Percentiles rank a stretch among this genome's conserved stretches.
Evolutionary conservation across 2,888 invertebrate genomes (phyloP).

Genomic region (Macrophya annulata): DNA sequence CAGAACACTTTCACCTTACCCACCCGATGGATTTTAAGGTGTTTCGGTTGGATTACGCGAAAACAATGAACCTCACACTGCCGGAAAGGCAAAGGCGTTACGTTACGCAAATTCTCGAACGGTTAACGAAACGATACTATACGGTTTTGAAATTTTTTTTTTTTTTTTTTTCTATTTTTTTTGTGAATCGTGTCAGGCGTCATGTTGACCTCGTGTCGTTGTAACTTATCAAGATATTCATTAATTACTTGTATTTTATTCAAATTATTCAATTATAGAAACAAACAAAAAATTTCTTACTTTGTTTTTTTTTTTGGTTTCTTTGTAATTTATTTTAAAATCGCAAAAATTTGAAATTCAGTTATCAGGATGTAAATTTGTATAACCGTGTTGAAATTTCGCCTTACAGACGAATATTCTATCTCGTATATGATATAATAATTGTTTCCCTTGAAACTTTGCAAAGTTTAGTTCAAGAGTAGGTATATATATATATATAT

Average conservation of each 20-base stretch:
- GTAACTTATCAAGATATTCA: background rate
- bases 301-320: background rate
- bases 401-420: background rate
- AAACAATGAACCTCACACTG: slow-evolving; percentile 48
- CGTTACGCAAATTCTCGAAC: slow-evolving; percentile 42
- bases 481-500: slow-evolving; percentile 8
- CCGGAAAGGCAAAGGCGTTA: slow-evolving; percentile 36
- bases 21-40: slow-evolving; percentile 47
- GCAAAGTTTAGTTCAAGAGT: background rate
- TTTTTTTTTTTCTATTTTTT: background rate
- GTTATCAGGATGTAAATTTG: background rate
- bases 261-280: too few species aligned
- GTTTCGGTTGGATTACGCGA: slow-evolving; percentile 53
- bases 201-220: background rate
- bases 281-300: too few species aligned
- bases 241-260: background rate
- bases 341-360: background rate
- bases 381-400: slow-evolving; percentile 1
- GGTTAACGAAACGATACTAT: background rate
- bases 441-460: slow-evolving; percentile 44
- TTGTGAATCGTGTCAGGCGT: background rate
- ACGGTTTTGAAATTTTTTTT: slow-evolving; percentile 12
- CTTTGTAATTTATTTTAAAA: background rate
- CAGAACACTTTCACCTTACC: slow-evolving; percentile 54
- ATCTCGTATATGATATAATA: slow-evolving; percentile 24